phyloP scores from a whole-genome alignment of 1,140 invertebrate species.

The Homalodisca vitripennis region DNA sequence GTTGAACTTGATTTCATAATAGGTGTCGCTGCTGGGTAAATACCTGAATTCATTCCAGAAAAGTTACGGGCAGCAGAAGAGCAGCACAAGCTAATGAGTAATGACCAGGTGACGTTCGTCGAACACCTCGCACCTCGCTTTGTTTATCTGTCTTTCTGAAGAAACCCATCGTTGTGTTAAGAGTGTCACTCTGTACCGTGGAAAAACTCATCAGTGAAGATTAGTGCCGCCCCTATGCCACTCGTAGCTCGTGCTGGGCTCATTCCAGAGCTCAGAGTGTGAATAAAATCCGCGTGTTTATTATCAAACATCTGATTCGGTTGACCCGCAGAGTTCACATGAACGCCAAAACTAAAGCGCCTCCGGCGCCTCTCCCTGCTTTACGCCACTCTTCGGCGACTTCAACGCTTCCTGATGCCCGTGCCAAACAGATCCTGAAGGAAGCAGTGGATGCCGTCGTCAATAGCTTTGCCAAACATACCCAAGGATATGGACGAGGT shows the following conservation, averaged over 20 bases:
- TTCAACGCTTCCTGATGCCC: slow-evolving; percentile 56
- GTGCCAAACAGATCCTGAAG: slow-evolving; percentile 68
- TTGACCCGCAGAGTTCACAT: slow-evolving; percentile 27
- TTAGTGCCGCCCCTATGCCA: slow-evolving; percentile 33
- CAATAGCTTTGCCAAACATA: slow-evolving; percentile 76
- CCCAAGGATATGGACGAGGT: slow-evolving; percentile 75
- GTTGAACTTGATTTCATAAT: slow-evolving; percentile 22
- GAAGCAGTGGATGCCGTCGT: slow-evolving; percentile 76
- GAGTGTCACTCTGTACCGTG: slow-evolving; percentile 18
- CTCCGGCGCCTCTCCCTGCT: slow-evolving; percentile 33
- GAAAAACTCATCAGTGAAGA: slow-evolving; percentile 20
- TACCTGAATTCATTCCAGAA: slow-evolving; percentile 31
- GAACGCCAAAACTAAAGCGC: slow-evolving; percentile 39
- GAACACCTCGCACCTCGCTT: slow-evolving; percentile 31
- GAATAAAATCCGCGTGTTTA: slow-evolving; percentile 16
- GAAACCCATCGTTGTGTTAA: too few relatives aligned
- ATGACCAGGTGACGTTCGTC: slow-evolving; percentile 32
- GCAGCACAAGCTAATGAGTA: slow-evolving; percentile 35
- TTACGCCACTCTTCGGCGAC: slow-evolving; percentile 37
- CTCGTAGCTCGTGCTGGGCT: slow-evolving; percentile 27
- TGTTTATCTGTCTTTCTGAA: slow-evolving; percentile 34
- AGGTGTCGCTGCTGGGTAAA: slow-evolving; percentile 31
- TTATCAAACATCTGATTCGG: slow-evolving; percentile 25
- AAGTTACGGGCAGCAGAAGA: slow-evolving; percentile 35
- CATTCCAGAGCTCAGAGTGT: slow-evolving; percentile 28